Evolutionary conservation across 2,797 vertebrate species (phyloP), one percentile per base, ranked within the genome.

Genomic region (Gambelia wislizenii): DNA sequence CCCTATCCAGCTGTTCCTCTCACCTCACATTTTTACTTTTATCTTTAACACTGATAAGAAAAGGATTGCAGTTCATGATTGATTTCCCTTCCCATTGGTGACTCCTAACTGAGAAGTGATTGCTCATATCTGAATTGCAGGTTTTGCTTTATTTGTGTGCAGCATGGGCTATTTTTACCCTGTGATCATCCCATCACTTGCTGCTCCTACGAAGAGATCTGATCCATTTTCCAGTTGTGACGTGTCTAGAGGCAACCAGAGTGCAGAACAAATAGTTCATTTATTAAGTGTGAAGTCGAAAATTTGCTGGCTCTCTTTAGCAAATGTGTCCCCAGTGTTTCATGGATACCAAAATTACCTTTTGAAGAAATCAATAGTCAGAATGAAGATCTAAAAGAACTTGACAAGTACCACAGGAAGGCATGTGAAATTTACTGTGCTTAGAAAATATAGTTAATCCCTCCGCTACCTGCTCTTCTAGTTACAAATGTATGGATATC

Each of bases 241-340:
- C 27, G 9, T 33, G 39, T 49, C 83, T 79, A 59, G 83, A 30
- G 25, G 52, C 87, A 85, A 13, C 42, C 77, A 54, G 74, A 49
- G 44, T 27, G 8, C 0, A 12, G 64, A 44, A 80, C 44, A 69
- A 76, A 16, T 30, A 83, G 30, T 18, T 83, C n/a, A 79, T 90
- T 72, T 89, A 85, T 78, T 90, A 78, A 80, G 13, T 22, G 89
- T n/a, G 0, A 47, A 87, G 25, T 87, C 36, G 39, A 36, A 87
- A 84, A 22, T 59, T 91, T 80, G 13, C 54, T 83, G 8, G 20
- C 1, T 82, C 0, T 67, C 61, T 44, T 1, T 49, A 33, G 77
- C 18, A 36, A 64, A 70, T 80, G 75, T 75, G 54, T n/a, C 30
- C 77, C 9, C 84, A 25, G 78, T 87, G 77, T 33, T 87, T 56